Percentiles rank a stretch among this genome's conserved stretches.
Conservation (phyloP, 1,140 invertebrate genomes). For the Stenopsyche tienmushanensis region DNA sequence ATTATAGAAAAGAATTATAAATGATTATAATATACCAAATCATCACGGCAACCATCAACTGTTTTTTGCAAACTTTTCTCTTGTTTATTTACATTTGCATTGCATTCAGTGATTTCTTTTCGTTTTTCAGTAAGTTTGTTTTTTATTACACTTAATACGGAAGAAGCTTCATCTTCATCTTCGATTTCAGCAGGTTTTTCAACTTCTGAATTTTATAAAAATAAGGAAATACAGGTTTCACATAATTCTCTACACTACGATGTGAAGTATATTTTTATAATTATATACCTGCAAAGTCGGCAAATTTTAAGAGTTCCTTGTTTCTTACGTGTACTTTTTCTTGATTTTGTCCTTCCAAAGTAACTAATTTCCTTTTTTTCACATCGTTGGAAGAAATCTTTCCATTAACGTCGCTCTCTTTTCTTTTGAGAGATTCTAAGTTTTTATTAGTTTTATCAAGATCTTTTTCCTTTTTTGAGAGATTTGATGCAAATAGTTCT, state of each 20-base stretch:
- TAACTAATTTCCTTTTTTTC: slow-evolving; percentile 49
- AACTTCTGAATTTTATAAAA: slow-evolving; percentile 6
- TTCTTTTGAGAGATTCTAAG: slow-evolving; percentile 48
- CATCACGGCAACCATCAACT: slow-evolving; percentile 53
- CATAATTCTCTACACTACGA: not conserved
- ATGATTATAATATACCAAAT: slow-evolving; percentile 43
- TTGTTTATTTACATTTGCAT: slow-evolving; percentile 49
- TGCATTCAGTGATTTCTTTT: slow-evolving; percentile 48
- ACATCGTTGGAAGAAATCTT: slow-evolving; percentile 51
- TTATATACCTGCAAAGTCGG: slow-evolving; percentile 50
- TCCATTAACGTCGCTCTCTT: slow-evolving; percentile 51
- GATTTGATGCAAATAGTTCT: slow-evolving; percentile 44
- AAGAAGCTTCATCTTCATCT: slow-evolving; percentile 44
- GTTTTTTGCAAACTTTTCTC: slow-evolving; percentile 54
- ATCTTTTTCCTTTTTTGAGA: slow-evolving; percentile 51
- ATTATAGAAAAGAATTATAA: not conserved
- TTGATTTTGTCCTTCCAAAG: slow-evolving; percentile 54
- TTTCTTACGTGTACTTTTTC: slow-evolving; percentile 51
- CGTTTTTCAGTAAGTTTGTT: slow-evolving; percentile 50
- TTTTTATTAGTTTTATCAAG: slow-evolving; percentile 50
- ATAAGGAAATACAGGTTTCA: not conserved
- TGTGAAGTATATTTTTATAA: not conserved
- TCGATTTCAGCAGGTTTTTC: slow-evolving; percentile 30
- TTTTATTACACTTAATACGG: slow-evolving; percentile 46
- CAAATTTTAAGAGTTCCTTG: slow-evolving; percentile 47